Evolutionary conservation across 1,140 invertebrate species (phyloP).

Genomic region (Achatina immaculata): DNA sequence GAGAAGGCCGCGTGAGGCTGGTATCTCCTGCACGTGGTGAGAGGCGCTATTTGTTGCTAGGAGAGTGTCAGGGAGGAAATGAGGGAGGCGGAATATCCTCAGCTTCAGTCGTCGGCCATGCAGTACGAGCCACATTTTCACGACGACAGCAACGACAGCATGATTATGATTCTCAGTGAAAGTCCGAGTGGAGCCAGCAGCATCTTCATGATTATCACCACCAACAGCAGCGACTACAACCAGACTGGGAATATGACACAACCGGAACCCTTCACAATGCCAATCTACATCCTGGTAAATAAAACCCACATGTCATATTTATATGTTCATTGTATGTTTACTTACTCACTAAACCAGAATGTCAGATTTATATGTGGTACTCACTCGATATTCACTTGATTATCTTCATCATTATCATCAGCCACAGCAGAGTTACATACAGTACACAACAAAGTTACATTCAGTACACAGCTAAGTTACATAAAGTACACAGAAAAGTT

Average conservation of each 20-base stretch:
- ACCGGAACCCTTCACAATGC: not conserved
- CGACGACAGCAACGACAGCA: not conserved
- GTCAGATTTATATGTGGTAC: no score
- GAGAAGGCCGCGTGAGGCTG: no score
- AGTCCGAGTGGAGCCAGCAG: not conserved
- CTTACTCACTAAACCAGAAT: no score
- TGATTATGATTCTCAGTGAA: not conserved
- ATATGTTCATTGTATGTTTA: no score
- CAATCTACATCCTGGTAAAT: not conserved
- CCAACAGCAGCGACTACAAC: not conserved
- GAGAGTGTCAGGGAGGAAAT: not conserved
- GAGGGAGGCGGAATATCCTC: not conserved
- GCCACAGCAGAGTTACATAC: no score
- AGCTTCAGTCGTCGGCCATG: not conserved
- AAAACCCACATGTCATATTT: not conserved
- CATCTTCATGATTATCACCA: not conserved
- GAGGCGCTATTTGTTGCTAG: not conserved
- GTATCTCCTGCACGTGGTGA: no score
- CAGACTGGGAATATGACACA: not conserved
- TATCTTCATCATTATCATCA: no score
- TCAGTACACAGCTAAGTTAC: no score
- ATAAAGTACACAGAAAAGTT: no score
- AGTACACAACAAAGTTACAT: no score
- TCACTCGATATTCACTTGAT: no score
- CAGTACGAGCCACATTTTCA: not conserved